These are phyloP conservation scores for Corythoichthys intestinalis DNA, from an alignment of 2,113 vertebrate genomes.

Conservation along the genomic window DNA sequence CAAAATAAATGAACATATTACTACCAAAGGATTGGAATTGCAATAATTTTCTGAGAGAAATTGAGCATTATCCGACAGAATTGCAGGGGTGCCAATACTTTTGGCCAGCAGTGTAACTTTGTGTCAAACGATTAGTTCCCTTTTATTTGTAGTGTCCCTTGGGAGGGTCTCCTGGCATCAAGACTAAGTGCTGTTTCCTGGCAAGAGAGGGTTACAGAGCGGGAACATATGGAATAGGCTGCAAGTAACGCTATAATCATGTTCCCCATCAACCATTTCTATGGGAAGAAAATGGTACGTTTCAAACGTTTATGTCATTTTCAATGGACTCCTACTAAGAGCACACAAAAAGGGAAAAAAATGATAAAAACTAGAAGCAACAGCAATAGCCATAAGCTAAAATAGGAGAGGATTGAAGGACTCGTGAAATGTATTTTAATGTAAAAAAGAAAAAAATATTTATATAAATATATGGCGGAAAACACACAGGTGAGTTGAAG, in stretches of 20 bases:
- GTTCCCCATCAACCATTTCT: slow-evolving; percentile 18
- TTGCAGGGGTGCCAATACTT: no score
- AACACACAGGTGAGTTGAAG: no score
- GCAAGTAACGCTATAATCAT: neutral
- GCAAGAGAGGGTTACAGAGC: neutral
- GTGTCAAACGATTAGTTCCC: neutral
- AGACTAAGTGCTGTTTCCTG: neutral
- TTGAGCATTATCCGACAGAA: no score
- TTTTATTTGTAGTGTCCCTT: neutral
- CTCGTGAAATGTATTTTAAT: slow-evolving; percentile 17
- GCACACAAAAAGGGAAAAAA: neutral
- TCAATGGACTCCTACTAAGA: slow-evolving; percentile 14
- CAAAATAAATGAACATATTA: no score
- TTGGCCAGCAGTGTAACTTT: no score
- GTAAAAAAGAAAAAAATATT: no score
- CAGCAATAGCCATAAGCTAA: slow-evolving; percentile 49
- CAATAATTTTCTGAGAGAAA: no score
- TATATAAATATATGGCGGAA: no score
- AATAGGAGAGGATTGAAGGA: slow-evolving; percentile 2
- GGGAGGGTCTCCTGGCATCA: neutral
- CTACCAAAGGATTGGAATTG: no score
- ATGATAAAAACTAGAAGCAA: slow-evolving; percentile 18
- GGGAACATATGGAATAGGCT: neutral
- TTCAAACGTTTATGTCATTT: slow-evolving; percentile 27
- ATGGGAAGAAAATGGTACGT: slow-evolving; percentile 22